phyloP scores from a whole-genome alignment of 2,888 invertebrate genomes.

The Heliconius ethilla region DNA sequence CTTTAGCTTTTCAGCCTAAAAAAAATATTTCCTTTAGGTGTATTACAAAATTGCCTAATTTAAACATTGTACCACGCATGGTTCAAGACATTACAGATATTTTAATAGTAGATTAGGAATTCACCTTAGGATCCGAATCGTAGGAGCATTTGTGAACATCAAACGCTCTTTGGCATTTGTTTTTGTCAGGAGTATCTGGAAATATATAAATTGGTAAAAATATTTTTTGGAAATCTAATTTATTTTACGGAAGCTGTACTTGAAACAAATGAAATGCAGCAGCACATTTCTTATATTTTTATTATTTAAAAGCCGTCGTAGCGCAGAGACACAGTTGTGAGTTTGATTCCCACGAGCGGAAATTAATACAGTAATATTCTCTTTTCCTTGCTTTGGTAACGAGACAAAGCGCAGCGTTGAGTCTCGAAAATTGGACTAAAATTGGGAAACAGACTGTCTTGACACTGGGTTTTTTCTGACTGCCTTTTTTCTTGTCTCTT shows the following conservation, averaged over 20 bases:
- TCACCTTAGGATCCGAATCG: conserved; percentile 73
- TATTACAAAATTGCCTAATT: not conserved
- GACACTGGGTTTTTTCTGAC: too few species aligned
- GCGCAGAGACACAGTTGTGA: not conserved
- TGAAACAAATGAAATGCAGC: not conserved
- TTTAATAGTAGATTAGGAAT: conserved; percentile 45
- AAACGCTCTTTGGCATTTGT: conserved; percentile 72
- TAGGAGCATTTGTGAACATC: conserved; percentile 77
- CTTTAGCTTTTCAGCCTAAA: too few species aligned
- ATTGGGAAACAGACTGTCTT: too few species aligned
- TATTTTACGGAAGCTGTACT: not conserved
- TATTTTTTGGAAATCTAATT: too few species aligned
- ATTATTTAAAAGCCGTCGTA: not conserved
- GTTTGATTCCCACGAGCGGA: too few species aligned
- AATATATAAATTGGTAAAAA: not conserved
- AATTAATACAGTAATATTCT: too few species aligned
- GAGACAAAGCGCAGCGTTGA: too few species aligned
- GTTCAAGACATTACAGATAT: not conserved
- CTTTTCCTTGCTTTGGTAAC: too few species aligned
- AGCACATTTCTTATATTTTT: not conserved
- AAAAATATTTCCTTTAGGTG: too few species aligned
- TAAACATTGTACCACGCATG: not conserved
- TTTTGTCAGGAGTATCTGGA: conserved; percentile 68
- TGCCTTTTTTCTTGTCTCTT: too few species aligned
- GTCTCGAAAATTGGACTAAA: too few species aligned